Conservation (phyloP, 2,888 invertebrate species). For the Amphiduros pacificus region DNA sequence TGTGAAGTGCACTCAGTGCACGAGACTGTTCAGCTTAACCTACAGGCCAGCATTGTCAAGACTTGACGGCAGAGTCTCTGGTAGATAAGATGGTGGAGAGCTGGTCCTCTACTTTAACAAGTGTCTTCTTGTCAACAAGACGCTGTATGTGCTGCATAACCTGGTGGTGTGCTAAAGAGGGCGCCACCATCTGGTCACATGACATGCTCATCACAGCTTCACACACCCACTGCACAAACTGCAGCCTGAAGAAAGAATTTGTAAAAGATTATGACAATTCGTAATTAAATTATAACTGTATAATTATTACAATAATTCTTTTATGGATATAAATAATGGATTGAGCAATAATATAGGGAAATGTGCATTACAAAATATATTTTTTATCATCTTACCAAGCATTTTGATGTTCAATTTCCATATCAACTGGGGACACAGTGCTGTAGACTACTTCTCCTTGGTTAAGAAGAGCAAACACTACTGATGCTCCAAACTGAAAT, state of each 20-base stretch:
- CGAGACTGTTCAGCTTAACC: neutral
- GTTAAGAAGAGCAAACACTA: slow-evolving; percentile 24
- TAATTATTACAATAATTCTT: neutral
- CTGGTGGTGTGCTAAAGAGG: neutral
- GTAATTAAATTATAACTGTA: neutral
- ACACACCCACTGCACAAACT: slow-evolving; percentile 17
- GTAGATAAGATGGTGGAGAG: slow-evolving; percentile 1
- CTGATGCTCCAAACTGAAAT: slow-evolving; percentile 29
- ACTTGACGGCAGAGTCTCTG: neutral
- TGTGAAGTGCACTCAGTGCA: neutral
- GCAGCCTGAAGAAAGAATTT: slow-evolving; percentile 10
- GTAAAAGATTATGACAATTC: neutral
- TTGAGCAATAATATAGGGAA: neutral
- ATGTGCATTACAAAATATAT: neutral
- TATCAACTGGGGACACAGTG: slow-evolving; percentile 27
- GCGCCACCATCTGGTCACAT: slow-evolving; percentile 1
- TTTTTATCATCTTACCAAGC: slow-evolving; percentile 20
- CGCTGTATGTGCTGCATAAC: slow-evolving; percentile 14
- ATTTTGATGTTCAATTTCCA: slow-evolving; percentile 25
- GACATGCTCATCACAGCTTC: slow-evolving; percentile 5
- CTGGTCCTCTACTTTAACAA: slow-evolving; percentile 15
- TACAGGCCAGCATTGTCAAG: neutral
- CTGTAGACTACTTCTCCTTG: slow-evolving; percentile 26
- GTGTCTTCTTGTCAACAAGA: slow-evolving; percentile 9
- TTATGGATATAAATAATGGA: no score